These are phyloP conservation scores for Phenacoccus solenopsis DNA, from an alignment of 1,140 invertebrate genomes.

Conservation along the genomic window DNA sequence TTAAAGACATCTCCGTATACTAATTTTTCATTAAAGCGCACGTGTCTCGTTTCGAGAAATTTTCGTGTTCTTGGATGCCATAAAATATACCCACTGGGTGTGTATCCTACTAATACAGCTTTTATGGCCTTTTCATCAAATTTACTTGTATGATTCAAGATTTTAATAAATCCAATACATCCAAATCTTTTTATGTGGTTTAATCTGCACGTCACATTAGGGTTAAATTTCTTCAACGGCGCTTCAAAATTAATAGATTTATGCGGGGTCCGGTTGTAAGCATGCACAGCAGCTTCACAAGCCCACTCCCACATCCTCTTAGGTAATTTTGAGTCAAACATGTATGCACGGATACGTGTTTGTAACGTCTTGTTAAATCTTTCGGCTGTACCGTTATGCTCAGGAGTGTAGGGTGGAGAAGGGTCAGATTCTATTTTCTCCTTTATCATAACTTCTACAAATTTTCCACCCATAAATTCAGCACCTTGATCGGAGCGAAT, in stretches of 20 bases:
- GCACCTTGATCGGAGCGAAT: background rate
- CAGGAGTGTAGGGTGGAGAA: background rate
- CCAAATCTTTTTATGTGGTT: background rate
- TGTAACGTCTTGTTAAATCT: background rate
- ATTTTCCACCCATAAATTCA: background rate
- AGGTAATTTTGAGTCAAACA: background rate
- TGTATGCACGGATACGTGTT: background rate
- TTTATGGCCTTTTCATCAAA: background rate
- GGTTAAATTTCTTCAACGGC: background rate
- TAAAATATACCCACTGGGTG: background rate
- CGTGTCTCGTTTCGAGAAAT: background rate
- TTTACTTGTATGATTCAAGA: background rate
- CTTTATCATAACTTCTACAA: background rate
- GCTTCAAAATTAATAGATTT: background rate
- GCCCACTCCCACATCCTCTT: background rate
- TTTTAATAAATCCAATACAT: background rate
- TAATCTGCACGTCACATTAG: no score
- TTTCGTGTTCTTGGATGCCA: background rate
- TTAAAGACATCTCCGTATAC: no score
- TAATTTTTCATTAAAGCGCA: background rate
- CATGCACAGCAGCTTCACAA: background rate
- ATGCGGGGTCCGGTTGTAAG: background rate
- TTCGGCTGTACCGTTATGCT: background rate
- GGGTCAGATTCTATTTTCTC: background rate
- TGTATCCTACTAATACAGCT: background rate